These are phyloP conservation scores for Melitaea athalia DNA, from an alignment of 2,888 invertebrate species.

Conservation along the genomic window DNA sequence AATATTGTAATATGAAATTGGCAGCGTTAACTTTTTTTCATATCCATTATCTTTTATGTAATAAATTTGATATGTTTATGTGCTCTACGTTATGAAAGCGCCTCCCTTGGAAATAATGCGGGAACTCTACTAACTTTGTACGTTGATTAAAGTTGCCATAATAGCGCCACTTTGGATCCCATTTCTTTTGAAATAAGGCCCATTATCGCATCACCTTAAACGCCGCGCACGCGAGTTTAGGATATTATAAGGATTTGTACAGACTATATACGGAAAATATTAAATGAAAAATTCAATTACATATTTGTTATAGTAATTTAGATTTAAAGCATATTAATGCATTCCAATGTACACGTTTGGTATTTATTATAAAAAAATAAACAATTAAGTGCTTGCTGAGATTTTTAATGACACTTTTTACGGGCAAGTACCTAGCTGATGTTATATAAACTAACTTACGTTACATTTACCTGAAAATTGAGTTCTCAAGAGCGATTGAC, in stretches of 20 bases:
- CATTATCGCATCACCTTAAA: conserved; percentile 30
- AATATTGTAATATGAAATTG: too few relatives aligned
- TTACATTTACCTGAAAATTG: too few relatives aligned
- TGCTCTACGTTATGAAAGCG: conserved; percentile 21
- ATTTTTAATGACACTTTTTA: too few relatives aligned
- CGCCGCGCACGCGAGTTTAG: conserved; percentile 21
- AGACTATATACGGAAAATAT: background rate
- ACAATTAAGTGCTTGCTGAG: too few relatives aligned
- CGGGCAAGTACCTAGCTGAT: too few relatives aligned
- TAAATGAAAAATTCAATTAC: background rate
- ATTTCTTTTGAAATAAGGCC: conserved; percentile 25
- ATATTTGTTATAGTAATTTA: background rate
- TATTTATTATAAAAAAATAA: too few relatives aligned
- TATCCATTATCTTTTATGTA: background rate
- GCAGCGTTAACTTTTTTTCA: too few relatives aligned
- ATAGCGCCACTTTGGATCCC: conserved; percentile 28
- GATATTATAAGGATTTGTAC: conserved; percentile 8
- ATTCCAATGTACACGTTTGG: too few relatives aligned
- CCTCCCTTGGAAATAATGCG: conserved; percentile 21
- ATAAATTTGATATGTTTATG: background rate
- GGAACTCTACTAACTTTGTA: conserved; percentile 32
- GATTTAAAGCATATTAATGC: too few relatives aligned
- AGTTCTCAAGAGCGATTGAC: too few relatives aligned
- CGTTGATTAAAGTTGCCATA: conserved; percentile 28
- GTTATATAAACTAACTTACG: too few relatives aligned